These are phyloP conservation scores for Poliocrania exsul DNA, from an alignment of 2,797 vertebrate genomes.

Conservation along the genomic window DNA sequence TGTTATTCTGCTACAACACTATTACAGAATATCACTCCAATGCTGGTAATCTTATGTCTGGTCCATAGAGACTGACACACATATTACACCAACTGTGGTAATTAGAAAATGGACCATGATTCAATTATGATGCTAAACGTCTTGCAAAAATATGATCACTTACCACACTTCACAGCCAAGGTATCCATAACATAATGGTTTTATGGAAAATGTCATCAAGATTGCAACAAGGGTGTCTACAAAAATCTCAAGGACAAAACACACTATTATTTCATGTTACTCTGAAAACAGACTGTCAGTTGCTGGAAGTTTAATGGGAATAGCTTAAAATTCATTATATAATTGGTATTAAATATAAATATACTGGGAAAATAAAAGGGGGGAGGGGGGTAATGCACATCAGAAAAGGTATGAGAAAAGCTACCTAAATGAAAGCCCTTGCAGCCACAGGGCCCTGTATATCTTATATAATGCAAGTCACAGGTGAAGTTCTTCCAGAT, in stretches of 20 bases:
- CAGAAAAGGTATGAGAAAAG: neutral
- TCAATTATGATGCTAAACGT: constrained; percentile 12
- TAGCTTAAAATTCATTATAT: neutral
- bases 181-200: neutral
- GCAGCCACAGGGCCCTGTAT: neutral
- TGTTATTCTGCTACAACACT: neutral
- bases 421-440: neutral
- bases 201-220: neutral
- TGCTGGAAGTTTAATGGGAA: neutral
- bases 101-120: constrained; percentile 43
- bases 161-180: neutral
- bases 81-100: neutral
- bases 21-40: neutral
- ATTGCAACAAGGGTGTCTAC: neutral
- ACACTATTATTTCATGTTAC: neutral
- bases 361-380: fast-evolving
- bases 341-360: neutral
- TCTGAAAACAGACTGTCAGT: neutral
- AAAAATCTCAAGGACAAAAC: neutral
- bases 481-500: neutral
- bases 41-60: neutral
- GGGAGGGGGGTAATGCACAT: fast-evolving
- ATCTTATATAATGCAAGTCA: neutral
- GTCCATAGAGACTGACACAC: neutral
- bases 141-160: constrained; percentile 23